Conservation (phyloP, 2,113 vertebrate species). For the Etia nguti region DNA sequence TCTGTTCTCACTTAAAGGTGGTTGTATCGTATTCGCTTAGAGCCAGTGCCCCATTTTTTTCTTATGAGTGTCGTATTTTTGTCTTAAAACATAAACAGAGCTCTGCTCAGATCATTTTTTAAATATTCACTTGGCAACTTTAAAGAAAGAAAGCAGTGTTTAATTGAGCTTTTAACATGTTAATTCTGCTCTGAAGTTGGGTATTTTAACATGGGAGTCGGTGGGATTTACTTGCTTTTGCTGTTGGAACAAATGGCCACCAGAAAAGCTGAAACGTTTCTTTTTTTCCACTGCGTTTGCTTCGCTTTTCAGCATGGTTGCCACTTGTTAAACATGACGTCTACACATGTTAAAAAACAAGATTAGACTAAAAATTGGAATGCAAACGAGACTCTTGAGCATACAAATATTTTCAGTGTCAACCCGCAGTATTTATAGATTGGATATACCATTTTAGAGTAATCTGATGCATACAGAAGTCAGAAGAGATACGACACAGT, state of each 20-base stretch:
- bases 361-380: not conserved
- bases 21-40: not conserved
- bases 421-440: not conserved
- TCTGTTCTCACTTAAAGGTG: not conserved
- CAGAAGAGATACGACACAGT: not conserved
- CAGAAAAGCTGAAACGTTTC: not conserved
- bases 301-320: not conserved
- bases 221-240: too few relatives aligned
- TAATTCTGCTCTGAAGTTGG: not conserved
- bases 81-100: not conserved
- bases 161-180: not conserved
- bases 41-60: not conserved
- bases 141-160: not conserved
- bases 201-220: not conserved
- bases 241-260: not conserved
- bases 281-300: not conserved
- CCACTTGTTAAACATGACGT: not conserved
- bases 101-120: not conserved
- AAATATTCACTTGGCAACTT: not conserved
- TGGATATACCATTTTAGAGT: not conserved
- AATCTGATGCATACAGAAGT: not conserved
- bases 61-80: not conserved
- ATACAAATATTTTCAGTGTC: not conserved
- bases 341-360: not conserved
- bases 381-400: not conserved